Conservation (phyloP, 2,113 vertebrate genomes). For the Ictalurus punctatus region DNA sequence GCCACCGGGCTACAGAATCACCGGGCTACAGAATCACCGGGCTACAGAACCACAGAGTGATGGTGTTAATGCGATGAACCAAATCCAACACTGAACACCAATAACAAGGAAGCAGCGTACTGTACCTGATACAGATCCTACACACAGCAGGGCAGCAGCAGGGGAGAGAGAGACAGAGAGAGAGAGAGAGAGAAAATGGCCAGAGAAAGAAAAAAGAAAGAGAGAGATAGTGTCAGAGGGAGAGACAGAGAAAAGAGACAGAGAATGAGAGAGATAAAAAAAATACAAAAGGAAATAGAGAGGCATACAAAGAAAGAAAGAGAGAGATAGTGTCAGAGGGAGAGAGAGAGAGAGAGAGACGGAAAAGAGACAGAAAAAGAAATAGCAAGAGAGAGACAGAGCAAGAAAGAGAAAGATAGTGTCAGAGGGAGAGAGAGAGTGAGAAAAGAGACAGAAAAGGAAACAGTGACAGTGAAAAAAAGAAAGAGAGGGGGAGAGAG, state of each 20-base stretch:
- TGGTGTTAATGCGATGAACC: not conserved
- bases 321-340: conserved; percentile 32
- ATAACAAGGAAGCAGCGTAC: conserved; percentile 54
- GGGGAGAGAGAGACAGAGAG: conserved; percentile 52
- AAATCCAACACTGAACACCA: not conserved
- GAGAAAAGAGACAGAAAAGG: conserved; percentile 12
- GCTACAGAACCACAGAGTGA: not conserved
- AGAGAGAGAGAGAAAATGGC: conserved; percentile 36
- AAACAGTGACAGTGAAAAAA: not conserved
- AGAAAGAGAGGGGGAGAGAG: conserved; percentile 39
- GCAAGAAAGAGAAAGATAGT: conserved; percentile 40
- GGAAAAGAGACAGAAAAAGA: conserved; percentile 54
- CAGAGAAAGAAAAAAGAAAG: not conserved
- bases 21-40: too few relatives aligned
- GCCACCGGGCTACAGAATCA: too few relatives aligned
- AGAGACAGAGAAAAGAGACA: conserved; percentile 49
- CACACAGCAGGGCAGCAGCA: conserved; percentile 57
- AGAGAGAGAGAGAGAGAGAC: conserved; percentile 27
- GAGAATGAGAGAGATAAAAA: conserved; percentile 31
- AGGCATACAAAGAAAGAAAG: conserved; percentile 43
- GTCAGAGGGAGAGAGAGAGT: conserved; percentile 44
- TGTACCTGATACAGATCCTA: conserved; percentile 90
- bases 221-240: not conserved
- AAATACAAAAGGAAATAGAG: conserved; percentile 52
- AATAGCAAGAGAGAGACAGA: conserved; percentile 9